Conservation (phyloP, 92 coral and sea anemone genomes). For the Isaurus tuberculatus region DNA sequence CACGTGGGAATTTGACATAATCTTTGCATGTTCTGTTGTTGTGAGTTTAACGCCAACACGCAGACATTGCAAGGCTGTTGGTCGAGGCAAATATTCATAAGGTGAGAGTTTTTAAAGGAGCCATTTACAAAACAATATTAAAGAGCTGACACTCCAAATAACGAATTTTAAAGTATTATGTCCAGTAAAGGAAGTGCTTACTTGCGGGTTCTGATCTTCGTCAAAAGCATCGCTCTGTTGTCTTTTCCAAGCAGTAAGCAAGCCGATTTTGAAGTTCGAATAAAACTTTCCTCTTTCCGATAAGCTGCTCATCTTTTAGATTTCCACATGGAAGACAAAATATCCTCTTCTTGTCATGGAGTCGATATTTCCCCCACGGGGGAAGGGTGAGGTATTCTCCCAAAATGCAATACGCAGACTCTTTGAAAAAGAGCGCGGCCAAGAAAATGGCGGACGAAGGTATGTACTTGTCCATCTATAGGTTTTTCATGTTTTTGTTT, state of each 20-base stretch:
- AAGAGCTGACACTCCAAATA: too few species aligned
- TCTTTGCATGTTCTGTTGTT: too few species aligned
- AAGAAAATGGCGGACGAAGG: conserved; percentile 95
- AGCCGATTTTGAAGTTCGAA: background rate
- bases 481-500: background rate
- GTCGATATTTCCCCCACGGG: background rate
- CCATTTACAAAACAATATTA: too few species aligned
- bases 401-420: conserved; percentile 64
- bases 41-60: too few species aligned
- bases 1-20: too few species aligned
- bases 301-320: conserved; percentile 15
- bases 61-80: too few species aligned
- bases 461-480: conserved; percentile 31
- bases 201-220: conserved; percentile 22
- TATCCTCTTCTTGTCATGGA: background rate
- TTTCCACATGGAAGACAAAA: background rate
- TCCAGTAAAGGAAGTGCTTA: background rate
- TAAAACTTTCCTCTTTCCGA: conserved; percentile 20
- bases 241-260: background rate
- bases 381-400: conserved; percentile 39
- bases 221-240: conserved; percentile 3
- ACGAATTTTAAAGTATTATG: background rate
- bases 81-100: too few species aligned
- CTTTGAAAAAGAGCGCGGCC: conserved; percentile 99
- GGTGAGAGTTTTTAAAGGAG: too few species aligned